phyloP scores from a whole-genome alignment of 2,888 invertebrate genomes.

The Noctua janthina region DNA sequence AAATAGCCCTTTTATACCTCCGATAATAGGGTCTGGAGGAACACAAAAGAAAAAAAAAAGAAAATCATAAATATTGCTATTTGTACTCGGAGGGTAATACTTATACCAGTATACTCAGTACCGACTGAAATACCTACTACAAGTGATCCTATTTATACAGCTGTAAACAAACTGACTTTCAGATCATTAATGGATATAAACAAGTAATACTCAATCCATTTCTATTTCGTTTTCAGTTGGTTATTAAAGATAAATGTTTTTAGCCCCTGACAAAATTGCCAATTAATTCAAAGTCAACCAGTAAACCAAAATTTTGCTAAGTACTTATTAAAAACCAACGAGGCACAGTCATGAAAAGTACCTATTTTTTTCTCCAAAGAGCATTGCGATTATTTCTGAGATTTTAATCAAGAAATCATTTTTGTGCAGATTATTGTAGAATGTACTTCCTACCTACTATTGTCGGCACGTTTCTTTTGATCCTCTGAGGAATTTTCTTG shows the following conservation, averaged over 20 bases:
- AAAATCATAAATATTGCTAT: slow-evolving; percentile 11
- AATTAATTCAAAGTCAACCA: background rate
- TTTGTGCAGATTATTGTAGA: slow-evolving; percentile 26
- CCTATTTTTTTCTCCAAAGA: background rate
- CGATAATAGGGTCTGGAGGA: background rate
- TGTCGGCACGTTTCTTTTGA: slow-evolving; percentile 19
- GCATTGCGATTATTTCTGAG: background rate
- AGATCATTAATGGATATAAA: background rate
- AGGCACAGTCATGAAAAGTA: background rate
- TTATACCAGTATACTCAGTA: background rate
- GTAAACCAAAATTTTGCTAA: background rate
- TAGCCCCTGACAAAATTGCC: background rate
- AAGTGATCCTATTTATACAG: background rate
- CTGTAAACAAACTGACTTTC: background rate
- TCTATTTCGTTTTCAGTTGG: background rate
- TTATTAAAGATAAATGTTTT: no score
- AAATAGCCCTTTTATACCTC: background rate
- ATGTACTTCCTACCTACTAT: slow-evolving; percentile 9
- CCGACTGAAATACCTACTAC: background rate
- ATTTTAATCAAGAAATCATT: slow-evolving; percentile 29
- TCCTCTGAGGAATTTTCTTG: slow-evolving; percentile 11
- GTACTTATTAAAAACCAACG: background rate
- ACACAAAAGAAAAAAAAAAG: slow-evolving; percentile 4
- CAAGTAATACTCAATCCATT: background rate
- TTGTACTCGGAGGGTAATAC: background rate